Evolutionary conservation across 2,888 invertebrate species (phyloP).

Genomic region (Steinernema hermaphroditum): DNA sequence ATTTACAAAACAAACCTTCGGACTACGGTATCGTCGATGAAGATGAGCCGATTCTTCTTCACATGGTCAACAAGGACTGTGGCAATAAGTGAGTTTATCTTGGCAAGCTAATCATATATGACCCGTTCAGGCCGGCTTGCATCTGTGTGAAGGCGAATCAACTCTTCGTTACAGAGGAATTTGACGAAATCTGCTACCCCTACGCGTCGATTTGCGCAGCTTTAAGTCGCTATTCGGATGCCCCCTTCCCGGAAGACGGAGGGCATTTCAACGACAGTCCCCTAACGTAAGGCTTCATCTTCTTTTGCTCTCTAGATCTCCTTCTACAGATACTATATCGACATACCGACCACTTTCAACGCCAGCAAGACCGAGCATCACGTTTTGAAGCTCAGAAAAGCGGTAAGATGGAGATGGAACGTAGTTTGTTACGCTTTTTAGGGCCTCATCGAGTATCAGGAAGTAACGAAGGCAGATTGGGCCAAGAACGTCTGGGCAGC

Average conservation of each 20-base stretch:
- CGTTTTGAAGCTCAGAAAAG: background rate
- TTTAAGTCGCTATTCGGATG: background rate
- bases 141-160: background rate
- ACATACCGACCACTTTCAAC: background rate
- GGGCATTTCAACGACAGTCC: background rate
- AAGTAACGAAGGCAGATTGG: no score
- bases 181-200: background rate
- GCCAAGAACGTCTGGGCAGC: no score
- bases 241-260: background rate
- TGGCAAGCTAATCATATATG: no score
- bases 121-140: background rate
- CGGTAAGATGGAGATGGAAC: background rate
- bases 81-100: background rate
- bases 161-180: background rate
- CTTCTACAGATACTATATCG: background rate
- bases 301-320: background rate
- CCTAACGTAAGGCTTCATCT: background rate
- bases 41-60: background rate
- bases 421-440: no score
- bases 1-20: background rate
- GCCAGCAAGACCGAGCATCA: background rate
- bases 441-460: no score
- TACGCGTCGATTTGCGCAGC: constrained; percentile 6
- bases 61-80: background rate
- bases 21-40: background rate